Conservation (phyloP, 2,113 vertebrate genomes). For the Triplophysa dalaica region DNA sequence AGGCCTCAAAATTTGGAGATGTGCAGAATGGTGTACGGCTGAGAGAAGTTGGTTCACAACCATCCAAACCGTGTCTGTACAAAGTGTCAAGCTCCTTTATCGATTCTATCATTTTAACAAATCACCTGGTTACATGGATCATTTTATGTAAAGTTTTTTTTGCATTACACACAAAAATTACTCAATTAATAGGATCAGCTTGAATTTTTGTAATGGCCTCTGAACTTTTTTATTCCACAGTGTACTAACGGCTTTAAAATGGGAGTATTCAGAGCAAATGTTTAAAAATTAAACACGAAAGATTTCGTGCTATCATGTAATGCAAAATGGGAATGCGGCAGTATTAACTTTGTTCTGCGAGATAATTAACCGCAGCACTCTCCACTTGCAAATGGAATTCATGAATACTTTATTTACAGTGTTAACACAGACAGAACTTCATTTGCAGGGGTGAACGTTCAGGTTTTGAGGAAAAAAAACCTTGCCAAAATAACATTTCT, state of each 20-base stretch:
- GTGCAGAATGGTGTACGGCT: background rate
- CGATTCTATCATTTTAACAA: slow-evolving; percentile 14
- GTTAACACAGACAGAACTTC: slow-evolving; percentile 32
- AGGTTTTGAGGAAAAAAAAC: slow-evolving; percentile 28
- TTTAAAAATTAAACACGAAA: slow-evolving; percentile 41
- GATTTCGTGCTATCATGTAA: slow-evolving; percentile 24
- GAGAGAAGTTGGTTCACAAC: background rate
- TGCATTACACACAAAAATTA: slow-evolving; percentile 44
- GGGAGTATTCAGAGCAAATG: slow-evolving; percentile 17
- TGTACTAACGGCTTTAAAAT: background rate
- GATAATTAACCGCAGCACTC: slow-evolving; percentile 42
- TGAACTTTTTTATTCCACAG: slow-evolving; percentile 22
- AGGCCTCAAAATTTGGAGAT: too few relatives aligned
- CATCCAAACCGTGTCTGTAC: background rate
- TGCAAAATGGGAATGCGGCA: slow-evolving; percentile 28
- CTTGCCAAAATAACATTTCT: background rate
- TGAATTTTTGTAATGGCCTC: slow-evolving; percentile 40
- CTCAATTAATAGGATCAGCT: slow-evolving; percentile 45
- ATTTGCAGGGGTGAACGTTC: slow-evolving; percentile 36
- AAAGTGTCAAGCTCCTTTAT: background rate
- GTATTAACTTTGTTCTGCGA: slow-evolving; percentile 45
- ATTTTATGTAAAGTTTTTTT: slow-evolving; percentile 40
- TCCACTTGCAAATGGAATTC: slow-evolving; percentile 42
- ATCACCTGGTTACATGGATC: slow-evolving; percentile 32
- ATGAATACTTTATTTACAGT: slow-evolving; percentile 50